These are phyloP conservation scores for Drosophila oshimai DNA, from an alignment of 1,140 invertebrate genomes.

Conservation along the genomic window DNA sequence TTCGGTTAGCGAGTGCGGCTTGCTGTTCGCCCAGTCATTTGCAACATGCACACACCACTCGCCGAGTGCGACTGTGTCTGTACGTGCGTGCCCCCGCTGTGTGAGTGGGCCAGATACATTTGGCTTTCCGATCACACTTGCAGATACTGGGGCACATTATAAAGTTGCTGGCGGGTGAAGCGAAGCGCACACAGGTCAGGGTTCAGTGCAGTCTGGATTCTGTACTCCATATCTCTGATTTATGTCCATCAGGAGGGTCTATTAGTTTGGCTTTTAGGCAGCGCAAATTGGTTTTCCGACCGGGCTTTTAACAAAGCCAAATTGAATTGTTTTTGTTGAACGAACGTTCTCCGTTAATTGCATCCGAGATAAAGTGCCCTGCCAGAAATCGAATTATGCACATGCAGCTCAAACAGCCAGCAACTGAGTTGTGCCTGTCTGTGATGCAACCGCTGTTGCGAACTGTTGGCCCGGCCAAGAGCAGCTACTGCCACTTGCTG, in stretches of 20 bases:
- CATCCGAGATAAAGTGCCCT: slow-evolving; percentile 22
- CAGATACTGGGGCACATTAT: slow-evolving; percentile 62
- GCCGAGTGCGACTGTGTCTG: slow-evolving; percentile 30
- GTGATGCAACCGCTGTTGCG: slow-evolving; percentile 49
- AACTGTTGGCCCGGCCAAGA: slow-evolving; percentile 51
- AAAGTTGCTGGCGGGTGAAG: slow-evolving; percentile 64
- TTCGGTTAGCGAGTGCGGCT: slow-evolving; percentile 20
- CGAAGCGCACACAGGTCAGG: slow-evolving; percentile 65
- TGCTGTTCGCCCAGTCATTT: slow-evolving; percentile 73
- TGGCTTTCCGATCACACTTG: slow-evolving; percentile 57
- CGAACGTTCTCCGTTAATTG: neutral
- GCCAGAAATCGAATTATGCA: slow-evolving; percentile 59
- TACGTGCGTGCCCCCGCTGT: slow-evolving; percentile 13
- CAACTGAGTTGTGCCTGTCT: slow-evolving; percentile 15
- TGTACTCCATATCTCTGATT: neutral
- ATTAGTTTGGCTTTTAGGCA: slow-evolving; percentile 46
- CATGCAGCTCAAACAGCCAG: slow-evolving; percentile 34
- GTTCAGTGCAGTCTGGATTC: slow-evolving; percentile 42
- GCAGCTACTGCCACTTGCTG: slow-evolving; percentile 60
- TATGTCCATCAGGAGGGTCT: slow-evolving; percentile 5
- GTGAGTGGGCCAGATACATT: slow-evolving; percentile 38
- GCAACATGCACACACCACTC: slow-evolving; percentile 73
- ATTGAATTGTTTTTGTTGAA: slow-evolving; percentile 49
- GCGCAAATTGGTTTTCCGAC: slow-evolving; percentile 48
- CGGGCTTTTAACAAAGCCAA: slow-evolving; percentile 42